Percentiles rank a stretch among this genome's conserved stretches.
phyloP scores from a whole-genome alignment of 2,888 invertebrate species.

The Aphrophora alni region DNA sequence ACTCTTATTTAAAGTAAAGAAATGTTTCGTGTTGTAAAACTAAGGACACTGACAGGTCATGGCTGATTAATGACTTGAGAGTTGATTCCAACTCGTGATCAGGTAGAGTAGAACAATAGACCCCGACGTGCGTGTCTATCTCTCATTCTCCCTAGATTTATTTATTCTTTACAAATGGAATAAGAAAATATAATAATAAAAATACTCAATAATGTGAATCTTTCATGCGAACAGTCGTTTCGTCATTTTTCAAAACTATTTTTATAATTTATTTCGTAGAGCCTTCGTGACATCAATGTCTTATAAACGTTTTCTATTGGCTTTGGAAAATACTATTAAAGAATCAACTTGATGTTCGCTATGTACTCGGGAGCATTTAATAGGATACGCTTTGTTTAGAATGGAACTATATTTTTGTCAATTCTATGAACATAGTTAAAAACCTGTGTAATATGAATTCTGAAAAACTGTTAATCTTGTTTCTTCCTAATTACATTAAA shows the following conservation, averaged over 20 bases:
- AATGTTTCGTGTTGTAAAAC: slow-evolving; percentile 9
- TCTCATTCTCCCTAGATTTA: slow-evolving; percentile 34
- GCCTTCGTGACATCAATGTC: background rate
- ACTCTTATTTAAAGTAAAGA: background rate
- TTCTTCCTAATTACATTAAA: too few relatives aligned
- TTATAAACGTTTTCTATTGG: background rate
- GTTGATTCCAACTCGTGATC: background rate
- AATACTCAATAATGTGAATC: slow-evolving; percentile 27
- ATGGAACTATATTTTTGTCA: too few relatives aligned
- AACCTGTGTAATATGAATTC: too few relatives aligned
- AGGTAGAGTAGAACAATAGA: background rate
- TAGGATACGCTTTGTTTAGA: too few relatives aligned
- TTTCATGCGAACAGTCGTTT: slow-evolving; percentile 23
- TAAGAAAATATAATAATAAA: slow-evolving; percentile 25
- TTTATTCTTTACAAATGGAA: slow-evolving; percentile 37
- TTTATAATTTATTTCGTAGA: background rate
- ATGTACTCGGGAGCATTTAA: too few relatives aligned
- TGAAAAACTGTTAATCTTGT: too few relatives aligned
- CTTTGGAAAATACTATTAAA: background rate
- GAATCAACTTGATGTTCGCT: too few relatives aligned
- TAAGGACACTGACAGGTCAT: background rate
- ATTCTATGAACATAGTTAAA: too few relatives aligned
- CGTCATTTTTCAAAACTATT: slow-evolving; percentile 28
- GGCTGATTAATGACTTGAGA: background rate
- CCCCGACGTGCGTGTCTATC: slow-evolving; percentile 26